phyloP scores from a whole-genome alignment of 2,888 invertebrate genomes.

The Parelbella ahira region DNA sequence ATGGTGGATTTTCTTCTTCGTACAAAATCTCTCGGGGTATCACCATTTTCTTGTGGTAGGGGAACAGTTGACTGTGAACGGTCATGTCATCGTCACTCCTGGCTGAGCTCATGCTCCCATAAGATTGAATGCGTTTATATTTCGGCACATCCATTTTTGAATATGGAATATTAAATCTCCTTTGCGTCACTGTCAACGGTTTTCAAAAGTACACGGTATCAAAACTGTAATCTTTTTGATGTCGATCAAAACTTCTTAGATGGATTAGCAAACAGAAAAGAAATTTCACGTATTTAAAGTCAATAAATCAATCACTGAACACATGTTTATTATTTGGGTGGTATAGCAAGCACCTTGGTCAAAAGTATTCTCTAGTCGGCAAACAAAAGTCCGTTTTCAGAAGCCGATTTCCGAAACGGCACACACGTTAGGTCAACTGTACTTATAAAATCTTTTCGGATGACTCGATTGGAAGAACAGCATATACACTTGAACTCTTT shows the following conservation, averaged over 20 bases:
- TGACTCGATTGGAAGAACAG: conserved; percentile 70
- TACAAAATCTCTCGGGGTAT: conserved; percentile 64
- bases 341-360: too few species aligned
- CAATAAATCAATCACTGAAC: too few species aligned
- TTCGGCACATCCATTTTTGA: conserved; percentile 52
- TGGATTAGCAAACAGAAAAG: background rate
- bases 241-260: background rate
- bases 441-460: conserved; percentile 73
- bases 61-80: conserved; percentile 67
- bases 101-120: conserved; percentile 66
- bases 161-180: background rate
- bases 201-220: too few species aligned
- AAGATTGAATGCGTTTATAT: conserved; percentile 62
- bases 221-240: too few species aligned
- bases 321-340: too few species aligned
- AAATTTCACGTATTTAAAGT: too few species aligned
- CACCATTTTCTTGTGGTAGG: conserved; percentile 68
- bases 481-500: conserved; percentile 59
- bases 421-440: conserved; percentile 65
- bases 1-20: conserved; percentile 68
- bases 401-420: conserved; percentile 49
- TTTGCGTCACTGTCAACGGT: too few species aligned
- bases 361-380: too few species aligned
- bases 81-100: conserved; percentile 72
- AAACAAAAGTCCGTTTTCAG: conserved; percentile 35